Conservation (phyloP, 2,888 invertebrate species). For the Stictocephala bisonia region DNA sequence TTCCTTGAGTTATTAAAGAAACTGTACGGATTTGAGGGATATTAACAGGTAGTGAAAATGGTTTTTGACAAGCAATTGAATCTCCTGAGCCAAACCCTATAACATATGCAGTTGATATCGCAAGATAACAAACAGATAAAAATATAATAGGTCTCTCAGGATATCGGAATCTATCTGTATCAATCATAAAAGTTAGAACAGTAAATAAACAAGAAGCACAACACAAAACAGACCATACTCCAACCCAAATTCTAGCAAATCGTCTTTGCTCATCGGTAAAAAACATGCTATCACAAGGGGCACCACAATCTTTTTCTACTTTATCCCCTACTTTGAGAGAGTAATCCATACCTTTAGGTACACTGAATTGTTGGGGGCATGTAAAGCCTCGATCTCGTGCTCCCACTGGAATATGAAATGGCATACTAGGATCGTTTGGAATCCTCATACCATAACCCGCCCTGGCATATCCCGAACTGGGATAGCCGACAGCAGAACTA, state of each 20-base stretch:
- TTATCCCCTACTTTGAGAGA: slow-evolving; percentile 84
- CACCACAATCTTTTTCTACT: slow-evolving; percentile 80
- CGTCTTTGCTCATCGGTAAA: slow-evolving; percentile 84
- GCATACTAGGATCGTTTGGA: slow-evolving; percentile 35
- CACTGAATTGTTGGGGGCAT: slow-evolving; percentile 87
- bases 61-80: slow-evolving; percentile 84
- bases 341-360: slow-evolving; percentile 83
- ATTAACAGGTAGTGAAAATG: slow-evolving; percentile 76
- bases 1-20: slow-evolving; percentile 89
- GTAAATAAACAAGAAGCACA: slow-evolving; percentile 92
- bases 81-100: slow-evolving; percentile 87
- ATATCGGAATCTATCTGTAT: slow-evolving; percentile 95
- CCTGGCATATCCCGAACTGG: slow-evolving; percentile 17
- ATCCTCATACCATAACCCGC: slow-evolving; percentile 30
- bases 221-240: slow-evolving; percentile 92
- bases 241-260: slow-evolving; percentile 92
- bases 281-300: slow-evolving; percentile 94
- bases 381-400: slow-evolving; percentile 84
- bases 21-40: slow-evolving; percentile 79
- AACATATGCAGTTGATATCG: slow-evolving; percentile 93
- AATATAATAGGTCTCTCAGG: slow-evolving; percentile 98
- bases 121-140: slow-evolving; percentile 93
- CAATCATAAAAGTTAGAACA: slow-evolving; percentile 92
- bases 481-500: slow-evolving; percentile 10
- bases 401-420: slow-evolving; percentile 61